Evolutionary conservation across 2,797 vertebrate species (phyloP).

Genomic region (Odontamblyopus lacepedii): DNA sequence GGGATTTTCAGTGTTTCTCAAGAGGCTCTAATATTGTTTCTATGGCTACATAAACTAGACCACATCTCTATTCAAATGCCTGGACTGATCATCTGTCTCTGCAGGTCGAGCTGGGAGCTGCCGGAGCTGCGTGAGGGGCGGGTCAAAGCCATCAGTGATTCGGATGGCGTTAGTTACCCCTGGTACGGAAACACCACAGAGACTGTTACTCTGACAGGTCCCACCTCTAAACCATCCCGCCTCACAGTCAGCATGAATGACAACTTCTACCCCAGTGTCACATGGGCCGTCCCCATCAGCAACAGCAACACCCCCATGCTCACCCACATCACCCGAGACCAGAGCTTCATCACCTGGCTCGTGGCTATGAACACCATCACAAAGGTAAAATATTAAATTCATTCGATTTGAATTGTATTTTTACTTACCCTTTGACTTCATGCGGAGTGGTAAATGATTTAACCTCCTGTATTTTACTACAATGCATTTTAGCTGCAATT

Average conservation of each 20-base stretch:
- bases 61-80: conserved; percentile 19
- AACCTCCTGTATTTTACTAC: too few species aligned
- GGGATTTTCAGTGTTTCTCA: neutral
- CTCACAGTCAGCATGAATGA: conserved; percentile 99
- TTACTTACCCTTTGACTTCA: neutral
- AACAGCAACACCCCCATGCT: conserved; percentile 95
- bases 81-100: conserved; percentile 12
- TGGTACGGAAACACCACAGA: conserved; percentile 99
- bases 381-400: conserved; percentile 69
- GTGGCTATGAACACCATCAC: conserved; percentile 97
- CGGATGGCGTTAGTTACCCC: conserved; percentile 97
- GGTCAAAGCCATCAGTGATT: conserved; percentile 98
- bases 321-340: conserved; percentile 96
- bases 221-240: conserved; percentile 94
- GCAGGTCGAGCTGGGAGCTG: conserved; percentile 98
- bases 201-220: conserved; percentile 93
- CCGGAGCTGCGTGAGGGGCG: conserved; percentile 94
- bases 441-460: too few species aligned
- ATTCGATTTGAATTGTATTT: neutral
- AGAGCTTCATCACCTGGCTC: conserved; percentile 99
- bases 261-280: conserved; percentile 99
- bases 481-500: neutral
- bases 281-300: conserved; percentile 98
- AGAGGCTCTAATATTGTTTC: neutral
- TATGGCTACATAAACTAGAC: conserved; percentile 1